Conservation (phyloP, 2,113 vertebrate genomes). For the Pedetes capensis region DNA sequence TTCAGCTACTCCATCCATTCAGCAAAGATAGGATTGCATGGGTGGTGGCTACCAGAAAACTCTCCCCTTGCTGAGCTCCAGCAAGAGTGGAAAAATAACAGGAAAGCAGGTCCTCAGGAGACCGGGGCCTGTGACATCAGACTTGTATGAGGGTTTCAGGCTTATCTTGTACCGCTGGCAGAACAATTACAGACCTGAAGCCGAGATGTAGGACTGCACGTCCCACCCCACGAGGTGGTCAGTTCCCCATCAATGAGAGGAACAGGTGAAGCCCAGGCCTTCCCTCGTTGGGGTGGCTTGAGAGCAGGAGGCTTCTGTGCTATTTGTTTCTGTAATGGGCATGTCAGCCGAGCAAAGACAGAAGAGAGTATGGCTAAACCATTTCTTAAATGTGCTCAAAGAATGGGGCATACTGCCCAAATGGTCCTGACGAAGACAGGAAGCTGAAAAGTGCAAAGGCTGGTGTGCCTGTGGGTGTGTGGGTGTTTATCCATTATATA, state of each 20-base stretch:
- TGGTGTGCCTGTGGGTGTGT: background rate
- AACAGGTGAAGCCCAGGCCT: conserved; percentile 21
- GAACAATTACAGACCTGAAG: conserved; percentile 62
- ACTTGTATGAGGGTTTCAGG: conserved; percentile 48
- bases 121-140: conserved; percentile 71
- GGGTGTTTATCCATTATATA: background rate
- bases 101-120: conserved; percentile 77
- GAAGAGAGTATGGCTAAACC: background rate
- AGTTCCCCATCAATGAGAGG: background rate
- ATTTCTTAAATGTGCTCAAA: background rate
- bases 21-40: background rate
- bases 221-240: background rate
- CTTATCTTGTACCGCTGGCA: conserved; percentile 58
- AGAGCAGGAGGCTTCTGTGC: background rate
- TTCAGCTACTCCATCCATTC: conserved; percentile 6
- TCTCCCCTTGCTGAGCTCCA: background rate
- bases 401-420: rapidly evolving
- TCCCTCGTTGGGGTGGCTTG: background rate
- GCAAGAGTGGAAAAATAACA: conserved; percentile 79
- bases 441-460: background rate
- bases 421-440: background rate
- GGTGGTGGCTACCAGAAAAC: conserved; percentile 30
- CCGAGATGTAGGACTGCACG: background rate
- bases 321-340: background rate
- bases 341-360: background rate